These are phyloP conservation scores for Leistus spinibarbis DNA, from an alignment of 2,888 invertebrate species.

Conservation along the genomic window DNA sequence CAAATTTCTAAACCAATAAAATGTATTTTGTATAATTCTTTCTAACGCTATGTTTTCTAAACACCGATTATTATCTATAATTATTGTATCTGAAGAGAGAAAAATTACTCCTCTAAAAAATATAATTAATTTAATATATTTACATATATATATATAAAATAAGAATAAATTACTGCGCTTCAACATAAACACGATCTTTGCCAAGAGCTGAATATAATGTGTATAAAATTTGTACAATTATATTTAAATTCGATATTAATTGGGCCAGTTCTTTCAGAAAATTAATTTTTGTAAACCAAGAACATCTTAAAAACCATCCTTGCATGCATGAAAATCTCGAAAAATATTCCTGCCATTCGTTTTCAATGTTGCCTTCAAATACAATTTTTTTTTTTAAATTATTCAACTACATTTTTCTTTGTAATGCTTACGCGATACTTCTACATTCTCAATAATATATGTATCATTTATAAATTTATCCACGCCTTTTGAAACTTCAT, in stretches of 20 bases:
- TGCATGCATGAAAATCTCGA: slow-evolving; percentile 34
- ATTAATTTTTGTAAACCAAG: slow-evolving; percentile 41
- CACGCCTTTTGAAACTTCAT: background rate
- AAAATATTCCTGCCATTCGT: background rate
- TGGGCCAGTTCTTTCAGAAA: slow-evolving; percentile 37
- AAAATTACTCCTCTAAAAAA: slow-evolving; percentile 9
- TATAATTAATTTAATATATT: background rate
- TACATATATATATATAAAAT: background rate
- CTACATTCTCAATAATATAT: slow-evolving; percentile 17
- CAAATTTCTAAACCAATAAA: slow-evolving; percentile 43
- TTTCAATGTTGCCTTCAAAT: background rate
- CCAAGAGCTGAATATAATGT: slow-evolving; percentile 26
- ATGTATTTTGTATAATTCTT: slow-evolving; percentile 30
- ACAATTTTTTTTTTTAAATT: no score
- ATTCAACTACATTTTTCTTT: background rate
- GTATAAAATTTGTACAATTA: slow-evolving; percentile 7
- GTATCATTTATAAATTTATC: slow-evolving; percentile 3
- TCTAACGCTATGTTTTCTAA: slow-evolving; percentile 39
- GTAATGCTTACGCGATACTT: background rate
- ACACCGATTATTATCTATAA: slow-evolving; percentile 44
- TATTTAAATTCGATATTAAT: slow-evolving; percentile 26
- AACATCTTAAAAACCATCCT: slow-evolving; percentile 43
- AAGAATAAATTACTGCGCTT: background rate
- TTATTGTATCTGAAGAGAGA: slow-evolving; percentile 42
- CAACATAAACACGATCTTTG: slow-evolving; percentile 38